A percentile compares a stretch with the other conserved stretches of the same genome.
Evolutionary conservation across 2,113 vertebrate species (phyloP).

Genomic region (Pterocles gutturalis): DNA sequence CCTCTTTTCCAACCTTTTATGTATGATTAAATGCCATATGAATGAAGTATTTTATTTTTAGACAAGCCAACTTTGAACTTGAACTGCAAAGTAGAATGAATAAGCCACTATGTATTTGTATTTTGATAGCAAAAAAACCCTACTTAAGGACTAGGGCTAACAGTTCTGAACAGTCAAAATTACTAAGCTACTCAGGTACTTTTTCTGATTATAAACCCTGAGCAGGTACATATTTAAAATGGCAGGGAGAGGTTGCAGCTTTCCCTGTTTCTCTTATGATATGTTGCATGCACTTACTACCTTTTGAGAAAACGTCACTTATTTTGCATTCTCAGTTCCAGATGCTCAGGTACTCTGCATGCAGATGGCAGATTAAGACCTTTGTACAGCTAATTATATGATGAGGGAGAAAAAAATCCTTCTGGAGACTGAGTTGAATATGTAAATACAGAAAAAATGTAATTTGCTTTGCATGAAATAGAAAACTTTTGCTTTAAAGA

Average conservation of each 20-base stretch:
- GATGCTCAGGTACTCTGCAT: not conserved
- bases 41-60: not conserved
- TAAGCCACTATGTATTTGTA: not conserved
- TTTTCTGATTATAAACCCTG: not conserved
- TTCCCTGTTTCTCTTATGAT: not conserved
- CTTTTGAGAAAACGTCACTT: not conserved
- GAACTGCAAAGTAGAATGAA: not conserved
- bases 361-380: not conserved
- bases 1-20: not conserved
- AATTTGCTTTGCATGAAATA: not conserved
- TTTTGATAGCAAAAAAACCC: not conserved
- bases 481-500: not conserved
- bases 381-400: not conserved
- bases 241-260: not conserved
- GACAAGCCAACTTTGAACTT: not conserved
- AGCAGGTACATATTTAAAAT: not conserved
- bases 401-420: not conserved
- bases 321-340: not conserved
- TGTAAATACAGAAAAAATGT: not conserved
- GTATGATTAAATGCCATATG: not conserved
- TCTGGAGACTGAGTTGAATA: not conserved
- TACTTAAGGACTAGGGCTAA: not conserved
- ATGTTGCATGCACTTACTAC: not conserved
- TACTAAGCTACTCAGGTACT: not conserved
- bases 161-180: not conserved